Conservation (phyloP, 1,140 invertebrate genomes). For the Habropoda laboriosa region DNA sequence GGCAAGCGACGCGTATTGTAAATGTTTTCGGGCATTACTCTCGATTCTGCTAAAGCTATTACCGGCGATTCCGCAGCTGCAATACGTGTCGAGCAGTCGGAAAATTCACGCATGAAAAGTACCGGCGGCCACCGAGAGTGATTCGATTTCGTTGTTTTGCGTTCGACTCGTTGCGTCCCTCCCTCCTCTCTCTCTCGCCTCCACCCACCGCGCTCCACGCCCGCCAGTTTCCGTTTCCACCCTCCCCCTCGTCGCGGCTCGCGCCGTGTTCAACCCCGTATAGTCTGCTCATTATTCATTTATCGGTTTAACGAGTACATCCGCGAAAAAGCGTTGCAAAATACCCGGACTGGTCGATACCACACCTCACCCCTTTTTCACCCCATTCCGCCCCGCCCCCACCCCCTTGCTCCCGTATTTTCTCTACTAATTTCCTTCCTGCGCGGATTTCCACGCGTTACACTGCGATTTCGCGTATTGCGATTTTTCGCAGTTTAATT, state of each 20-base stretch:
- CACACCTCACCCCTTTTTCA: conserved; percentile 4
- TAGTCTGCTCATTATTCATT: conserved; percentile 75
- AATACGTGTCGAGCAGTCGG: conserved; percentile 68
- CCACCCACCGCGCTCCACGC: background rate
- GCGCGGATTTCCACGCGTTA: conserved; percentile 36
- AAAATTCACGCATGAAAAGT: conserved; percentile 80
- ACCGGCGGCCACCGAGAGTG: conserved; percentile 75
- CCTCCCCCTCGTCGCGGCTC: conserved; percentile 20
- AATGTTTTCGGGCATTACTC: conserved; percentile 70
- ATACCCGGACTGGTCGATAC: conserved; percentile 64
- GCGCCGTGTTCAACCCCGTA: conserved; percentile 61
- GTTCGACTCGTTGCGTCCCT: conserved; percentile 63
- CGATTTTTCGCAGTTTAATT: conserved; percentile 40
- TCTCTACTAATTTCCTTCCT: conserved; percentile 46
- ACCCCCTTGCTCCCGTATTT: conserved; percentile 18
- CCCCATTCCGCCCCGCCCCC: background rate
- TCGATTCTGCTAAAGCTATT: conserved; percentile 70
- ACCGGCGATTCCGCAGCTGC: conserved; percentile 67
- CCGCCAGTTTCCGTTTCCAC: background rate
- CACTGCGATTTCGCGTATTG: conserved; percentile 11
- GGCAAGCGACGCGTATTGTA: conserved; percentile 68
- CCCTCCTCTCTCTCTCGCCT: background rate
- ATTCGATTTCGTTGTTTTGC: conserved; percentile 79
- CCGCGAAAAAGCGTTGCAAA: conserved; percentile 70
- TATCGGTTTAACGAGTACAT: conserved; percentile 74